Percentiles rank a stretch among this genome's conserved stretches.
Conservation (phyloP, 2,888 invertebrate species). For the Caenorhabditis sp. region DNA sequence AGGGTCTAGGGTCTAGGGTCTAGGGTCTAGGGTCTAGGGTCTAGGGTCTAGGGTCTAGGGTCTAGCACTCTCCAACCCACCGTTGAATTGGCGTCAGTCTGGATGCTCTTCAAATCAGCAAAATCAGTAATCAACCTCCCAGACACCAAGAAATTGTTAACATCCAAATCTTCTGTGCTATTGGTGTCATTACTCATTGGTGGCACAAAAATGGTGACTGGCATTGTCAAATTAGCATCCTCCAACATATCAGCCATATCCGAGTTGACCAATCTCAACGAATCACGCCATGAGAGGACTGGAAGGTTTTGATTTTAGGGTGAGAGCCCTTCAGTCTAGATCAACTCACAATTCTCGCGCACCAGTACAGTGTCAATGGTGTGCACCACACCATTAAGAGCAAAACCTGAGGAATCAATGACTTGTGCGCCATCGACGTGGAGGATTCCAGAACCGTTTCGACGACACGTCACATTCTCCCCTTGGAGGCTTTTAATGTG, state of each 20-base stretch:
- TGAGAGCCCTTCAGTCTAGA: background rate
- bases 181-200: background rate
- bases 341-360: constrained; percentile 6
- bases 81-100: background rate
- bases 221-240: background rate
- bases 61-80: too few species aligned
- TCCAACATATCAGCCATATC: constrained; percentile 6
- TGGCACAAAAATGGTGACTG: constrained; percentile 5
- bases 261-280: background rate
- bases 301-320: background rate
- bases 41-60: too few species aligned
- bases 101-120: background rate
- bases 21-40: too few species aligned
- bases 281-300: constrained; percentile 8
- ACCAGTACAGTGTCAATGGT: background rate
- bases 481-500: background rate
- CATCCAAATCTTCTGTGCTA: background rate
- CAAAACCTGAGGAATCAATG: background rate
- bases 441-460: background rate
- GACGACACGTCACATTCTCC: background rate
- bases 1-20: too few species aligned
- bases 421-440: background rate
- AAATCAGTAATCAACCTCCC: background rate
- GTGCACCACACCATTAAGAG: constrained; percentile 9
- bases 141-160: background rate